These are phyloP conservation scores for Holacanthella duospinosa DNA, from an alignment of 2,888 invertebrate genomes.

Conservation along the genomic window DNA sequence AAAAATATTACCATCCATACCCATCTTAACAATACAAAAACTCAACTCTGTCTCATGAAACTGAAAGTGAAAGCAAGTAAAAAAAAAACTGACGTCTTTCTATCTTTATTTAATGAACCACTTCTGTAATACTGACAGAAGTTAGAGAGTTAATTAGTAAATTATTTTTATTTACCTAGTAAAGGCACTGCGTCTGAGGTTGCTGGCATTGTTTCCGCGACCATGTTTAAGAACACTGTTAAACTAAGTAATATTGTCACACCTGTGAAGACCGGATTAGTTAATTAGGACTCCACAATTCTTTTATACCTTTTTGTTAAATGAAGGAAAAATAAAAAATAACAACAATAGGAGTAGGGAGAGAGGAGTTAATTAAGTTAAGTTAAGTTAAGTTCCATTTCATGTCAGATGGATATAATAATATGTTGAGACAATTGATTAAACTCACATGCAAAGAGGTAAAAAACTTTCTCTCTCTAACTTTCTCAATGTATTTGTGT, in stretches of 20 bases:
- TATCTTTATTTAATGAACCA: too few relatives aligned
- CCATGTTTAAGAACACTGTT: constrained; percentile 97
- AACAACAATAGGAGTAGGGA: background rate
- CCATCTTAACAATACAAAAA: background rate
- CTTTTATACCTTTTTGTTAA: too few relatives aligned
- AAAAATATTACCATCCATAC: too few relatives aligned
- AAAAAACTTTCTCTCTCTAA: too few relatives aligned
- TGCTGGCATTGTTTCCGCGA: constrained; percentile 96
- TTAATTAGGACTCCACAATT: background rate
- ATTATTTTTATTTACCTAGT: constrained; percentile 54
- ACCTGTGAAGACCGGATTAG: constrained; percentile 49
- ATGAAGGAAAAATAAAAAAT: background rate
- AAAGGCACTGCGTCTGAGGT: constrained; percentile 87
- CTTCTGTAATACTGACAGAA: too few relatives aligned
- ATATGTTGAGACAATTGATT: too few relatives aligned
- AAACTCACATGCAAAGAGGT: too few relatives aligned
- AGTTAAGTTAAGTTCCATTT: background rate
- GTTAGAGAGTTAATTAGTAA: too few relatives aligned
- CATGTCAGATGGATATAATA: background rate
- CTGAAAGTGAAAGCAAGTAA: constrained; percentile 2
- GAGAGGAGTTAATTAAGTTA: background rate
- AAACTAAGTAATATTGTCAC: constrained; percentile 94
- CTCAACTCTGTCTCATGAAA: too few relatives aligned
- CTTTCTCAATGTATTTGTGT: too few relatives aligned
- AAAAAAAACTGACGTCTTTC: too few relatives aligned